Evolutionary conservation across 2,797 vertebrate genomes (phyloP).

Genomic region (Tragelaphus eurycerus): DNA sequence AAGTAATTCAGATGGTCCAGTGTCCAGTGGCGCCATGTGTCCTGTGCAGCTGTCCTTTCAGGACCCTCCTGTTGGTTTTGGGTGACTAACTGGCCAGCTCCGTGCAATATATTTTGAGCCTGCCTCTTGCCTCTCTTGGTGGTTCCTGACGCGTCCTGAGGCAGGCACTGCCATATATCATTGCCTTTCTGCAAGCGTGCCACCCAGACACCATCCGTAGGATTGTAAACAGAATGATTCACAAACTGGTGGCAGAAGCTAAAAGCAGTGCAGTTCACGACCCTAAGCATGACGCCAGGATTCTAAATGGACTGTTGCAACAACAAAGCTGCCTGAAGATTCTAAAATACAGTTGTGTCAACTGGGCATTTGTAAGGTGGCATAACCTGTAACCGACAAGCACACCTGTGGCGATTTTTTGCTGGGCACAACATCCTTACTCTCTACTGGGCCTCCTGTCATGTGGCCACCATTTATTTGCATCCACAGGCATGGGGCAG

Average conservation of each 20-base stretch:
- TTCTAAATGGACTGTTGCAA: slow-evolving; percentile 57
- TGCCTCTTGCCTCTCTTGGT: not conserved
- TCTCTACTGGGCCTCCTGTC: not conserved
- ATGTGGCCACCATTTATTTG: not conserved
- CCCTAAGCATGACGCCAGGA: slow-evolving; percentile 39
- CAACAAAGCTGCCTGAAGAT: slow-evolving; percentile 18
- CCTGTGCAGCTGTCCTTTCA: not conserved
- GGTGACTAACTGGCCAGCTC: not conserved
- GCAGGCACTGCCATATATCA: slow-evolving; percentile 41
- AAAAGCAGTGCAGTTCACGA: slow-evolving; percentile 46
- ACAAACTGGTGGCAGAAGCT: slow-evolving; percentile 64
- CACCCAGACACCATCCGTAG: slow-evolving; percentile 27
- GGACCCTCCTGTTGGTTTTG: not conserved
- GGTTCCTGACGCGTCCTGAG: not conserved
- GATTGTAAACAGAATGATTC: slow-evolving; percentile 69
- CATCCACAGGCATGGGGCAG: not conserved
- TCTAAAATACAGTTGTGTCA: slow-evolving; percentile 57
- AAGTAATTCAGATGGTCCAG: not conserved
- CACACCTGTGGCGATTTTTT: not conserved
- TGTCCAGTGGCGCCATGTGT: not conserved
- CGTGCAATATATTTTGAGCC: not conserved
- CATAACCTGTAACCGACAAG: slow-evolving; percentile 53
- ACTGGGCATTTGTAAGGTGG: not conserved
- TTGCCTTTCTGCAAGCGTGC: not conserved
- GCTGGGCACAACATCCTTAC: not conserved